These are phyloP conservation scores for Lagorchestes hirsutus DNA, from an alignment of 2,797 vertebrate species.

Conservation along the genomic window DNA sequence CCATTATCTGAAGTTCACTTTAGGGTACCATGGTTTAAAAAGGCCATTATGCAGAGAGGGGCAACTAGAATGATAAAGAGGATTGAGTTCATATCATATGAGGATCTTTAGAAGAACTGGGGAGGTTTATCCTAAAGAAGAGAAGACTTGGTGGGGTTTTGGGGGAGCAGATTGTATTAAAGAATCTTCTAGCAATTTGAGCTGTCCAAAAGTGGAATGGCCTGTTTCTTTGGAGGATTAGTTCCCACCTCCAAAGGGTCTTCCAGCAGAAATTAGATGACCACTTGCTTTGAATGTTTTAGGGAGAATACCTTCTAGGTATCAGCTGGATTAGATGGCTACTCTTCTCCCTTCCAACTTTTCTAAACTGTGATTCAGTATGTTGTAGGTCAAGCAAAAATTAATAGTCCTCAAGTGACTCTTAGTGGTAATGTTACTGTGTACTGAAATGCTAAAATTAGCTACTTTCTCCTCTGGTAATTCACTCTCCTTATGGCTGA, in stretches of 20 bases:
- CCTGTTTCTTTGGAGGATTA: background rate
- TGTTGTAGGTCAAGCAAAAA: background rate
- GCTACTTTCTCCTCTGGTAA: background rate
- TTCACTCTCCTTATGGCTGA: background rate
- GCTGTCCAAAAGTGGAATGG: background rate
- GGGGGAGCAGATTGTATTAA: background rate
- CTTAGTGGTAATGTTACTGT: background rate
- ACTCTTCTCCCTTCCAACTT: background rate
- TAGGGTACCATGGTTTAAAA: too few species aligned
- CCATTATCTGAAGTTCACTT: too few species aligned
- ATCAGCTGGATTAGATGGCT: background rate
- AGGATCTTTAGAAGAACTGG: background rate
- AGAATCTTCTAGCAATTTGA: background rate
- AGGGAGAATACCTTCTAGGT: background rate
- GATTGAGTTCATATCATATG: background rate
- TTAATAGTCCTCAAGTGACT: background rate
- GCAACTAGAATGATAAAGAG: too few species aligned
- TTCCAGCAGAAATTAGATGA: background rate
- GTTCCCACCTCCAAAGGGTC: background rate
- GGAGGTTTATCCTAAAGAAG: background rate
- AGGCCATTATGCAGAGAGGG: too few species aligned
- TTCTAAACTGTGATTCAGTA: background rate
- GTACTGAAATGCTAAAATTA: background rate
- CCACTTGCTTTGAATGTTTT: background rate
- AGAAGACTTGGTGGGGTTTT: background rate